Evolutionary conservation across 1,140 invertebrate species (phyloP).

Genomic region (Drosophila novamexicana): DNA sequence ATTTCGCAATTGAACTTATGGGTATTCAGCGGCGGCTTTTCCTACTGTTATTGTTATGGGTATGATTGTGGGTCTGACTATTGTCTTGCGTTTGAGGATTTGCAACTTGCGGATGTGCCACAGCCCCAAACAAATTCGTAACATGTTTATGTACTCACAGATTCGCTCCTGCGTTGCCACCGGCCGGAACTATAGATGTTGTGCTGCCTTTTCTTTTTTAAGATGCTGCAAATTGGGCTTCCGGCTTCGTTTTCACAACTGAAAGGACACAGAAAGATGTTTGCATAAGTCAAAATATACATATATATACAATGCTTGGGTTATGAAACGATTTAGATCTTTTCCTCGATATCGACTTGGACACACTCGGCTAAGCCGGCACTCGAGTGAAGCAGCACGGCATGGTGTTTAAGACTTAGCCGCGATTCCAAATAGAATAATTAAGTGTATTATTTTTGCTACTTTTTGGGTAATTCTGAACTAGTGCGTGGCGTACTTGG

Average conservation of each 20-base stretch:
- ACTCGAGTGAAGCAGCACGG: constrained; percentile 22
- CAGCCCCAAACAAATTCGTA: background rate
- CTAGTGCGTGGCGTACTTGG: constrained; percentile 32
- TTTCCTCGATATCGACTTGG: constrained; percentile 28
- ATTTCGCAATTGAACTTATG: constrained; percentile 36
- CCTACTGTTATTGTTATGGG: constrained; percentile 26
- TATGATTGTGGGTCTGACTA: constrained; percentile 20
- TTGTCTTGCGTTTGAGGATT: constrained; percentile 25
- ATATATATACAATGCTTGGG: background rate
- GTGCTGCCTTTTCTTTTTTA: background rate
- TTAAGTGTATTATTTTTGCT: background rate
- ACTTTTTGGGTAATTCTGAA: constrained; percentile 27
- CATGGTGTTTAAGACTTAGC: background rate
- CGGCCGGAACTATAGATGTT: background rate
- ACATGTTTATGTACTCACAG: constrained; percentile 21
- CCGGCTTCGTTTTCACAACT: constrained; percentile 3
- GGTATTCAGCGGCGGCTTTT: constrained; percentile 10
- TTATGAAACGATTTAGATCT: constrained; percentile 29
- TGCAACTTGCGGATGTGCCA: constrained; percentile 19
- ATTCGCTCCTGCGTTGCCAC: constrained; percentile 8
- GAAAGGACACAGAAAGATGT: constrained; percentile 9
- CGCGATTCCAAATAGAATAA: constrained; percentile 3
- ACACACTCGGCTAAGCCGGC: constrained; percentile 44
- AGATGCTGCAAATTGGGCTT: background rate
- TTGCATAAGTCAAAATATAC: background rate